Conservation (phyloP, 2,113 vertebrate species). For the Oxyruncus cristatus region DNA sequence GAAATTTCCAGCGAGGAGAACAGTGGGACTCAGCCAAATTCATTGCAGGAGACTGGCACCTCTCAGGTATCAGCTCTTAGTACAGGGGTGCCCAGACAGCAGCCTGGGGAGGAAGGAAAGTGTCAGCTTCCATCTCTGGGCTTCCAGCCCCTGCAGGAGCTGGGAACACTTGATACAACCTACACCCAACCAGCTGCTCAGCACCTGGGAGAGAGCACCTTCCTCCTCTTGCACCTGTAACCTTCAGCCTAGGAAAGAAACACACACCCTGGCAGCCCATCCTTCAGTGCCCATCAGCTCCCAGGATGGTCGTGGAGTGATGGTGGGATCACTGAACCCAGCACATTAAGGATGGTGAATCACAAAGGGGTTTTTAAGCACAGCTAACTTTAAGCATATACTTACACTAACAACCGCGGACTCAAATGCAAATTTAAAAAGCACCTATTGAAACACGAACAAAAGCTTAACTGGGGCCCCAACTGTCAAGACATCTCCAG, state of each 20-base stretch:
- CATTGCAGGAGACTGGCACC: not conserved
- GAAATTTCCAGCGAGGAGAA: not conserved
- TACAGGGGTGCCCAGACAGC: not conserved
- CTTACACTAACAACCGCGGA: not conserved
- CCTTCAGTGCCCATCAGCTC: not conserved
- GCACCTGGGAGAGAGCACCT: not conserved
- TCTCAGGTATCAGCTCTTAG: not conserved
- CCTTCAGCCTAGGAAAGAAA: not conserved
- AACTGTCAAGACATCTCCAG: not conserved
- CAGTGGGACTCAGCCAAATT: not conserved
- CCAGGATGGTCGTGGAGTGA: rapidly evolving
- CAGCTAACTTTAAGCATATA: not conserved
- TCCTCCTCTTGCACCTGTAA: not conserved
- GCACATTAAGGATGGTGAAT: not conserved
- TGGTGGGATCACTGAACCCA: not conserved
- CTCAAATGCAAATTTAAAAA: not conserved
- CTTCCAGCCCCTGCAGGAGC: not conserved
- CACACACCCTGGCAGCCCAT: not conserved
- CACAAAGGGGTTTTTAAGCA: not conserved
- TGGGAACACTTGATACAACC: not conserved
- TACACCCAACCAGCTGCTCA: not conserved
- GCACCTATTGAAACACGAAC: not conserved
- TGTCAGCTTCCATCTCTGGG: not conserved
- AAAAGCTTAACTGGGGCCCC: not conserved
- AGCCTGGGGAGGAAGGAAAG: not conserved